Conservation (phyloP, 2,888 invertebrate genomes). For the Dolichomitus sp. region DNA sequence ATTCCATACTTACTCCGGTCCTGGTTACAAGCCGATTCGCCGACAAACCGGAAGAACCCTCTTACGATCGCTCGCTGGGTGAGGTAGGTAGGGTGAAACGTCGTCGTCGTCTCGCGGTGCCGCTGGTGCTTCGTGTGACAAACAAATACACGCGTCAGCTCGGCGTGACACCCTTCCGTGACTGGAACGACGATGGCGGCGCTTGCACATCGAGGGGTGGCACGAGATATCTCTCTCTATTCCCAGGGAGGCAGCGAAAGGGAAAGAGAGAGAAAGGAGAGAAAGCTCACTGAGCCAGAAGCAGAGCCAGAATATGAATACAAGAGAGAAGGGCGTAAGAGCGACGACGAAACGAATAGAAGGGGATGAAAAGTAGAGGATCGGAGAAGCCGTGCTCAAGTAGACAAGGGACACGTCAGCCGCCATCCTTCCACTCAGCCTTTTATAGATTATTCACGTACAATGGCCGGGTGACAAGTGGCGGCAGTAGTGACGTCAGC, state of each 20-base stretch:
- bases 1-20: not conserved
- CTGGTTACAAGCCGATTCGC: constrained; percentile 45
- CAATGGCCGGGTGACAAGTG: constrained; percentile 83
- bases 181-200: constrained; percentile 69
- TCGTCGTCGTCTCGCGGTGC: constrained; percentile 1
- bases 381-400: constrained; percentile 85
- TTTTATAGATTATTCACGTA: constrained; percentile 86
- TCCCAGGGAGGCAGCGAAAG: constrained; percentile 49
- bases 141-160: constrained; percentile 83
- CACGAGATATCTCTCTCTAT: constrained; percentile 20
- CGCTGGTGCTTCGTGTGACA: constrained; percentile 73
- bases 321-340: constrained; percentile 59
- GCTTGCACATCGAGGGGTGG: constrained; percentile 44
- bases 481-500: constrained; percentile 54
- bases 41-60: constrained; percentile 72
- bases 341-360: constrained; percentile 62
- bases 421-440: constrained; percentile 83
- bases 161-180: constrained; percentile 79
- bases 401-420: constrained; percentile 85
- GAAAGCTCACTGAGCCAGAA: constrained; percentile 57
- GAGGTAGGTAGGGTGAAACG: not conserved
- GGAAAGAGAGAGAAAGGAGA: constrained; percentile 66
- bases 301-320: constrained; percentile 55
- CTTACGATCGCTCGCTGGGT: constrained; percentile 53
- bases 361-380: constrained; percentile 82